Evolutionary conservation across 2,888 invertebrate genomes (phyloP), one percentile per base, ranked within the genome.

Genomic region (Tiliacea citrago): DNA sequence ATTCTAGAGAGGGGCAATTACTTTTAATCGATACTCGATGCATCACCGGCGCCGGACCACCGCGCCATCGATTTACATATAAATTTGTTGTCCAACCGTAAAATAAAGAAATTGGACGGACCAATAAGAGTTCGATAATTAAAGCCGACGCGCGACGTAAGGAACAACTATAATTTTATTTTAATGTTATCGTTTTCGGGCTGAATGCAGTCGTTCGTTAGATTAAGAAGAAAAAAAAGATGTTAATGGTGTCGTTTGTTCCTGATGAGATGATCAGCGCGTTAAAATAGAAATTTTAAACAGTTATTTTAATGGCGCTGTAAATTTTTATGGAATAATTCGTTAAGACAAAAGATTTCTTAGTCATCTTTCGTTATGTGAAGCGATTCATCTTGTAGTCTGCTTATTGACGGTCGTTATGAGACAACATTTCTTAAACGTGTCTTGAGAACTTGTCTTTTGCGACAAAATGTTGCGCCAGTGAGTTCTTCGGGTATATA

Each of bases 61-160:
- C 95, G 92, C 90, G 93, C 92, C 88, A 88, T 88, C 92, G 92
- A 96, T 96, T 96, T 93, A 94, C 96, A 96, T 96, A 95, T 95
- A 95, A 96, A 96, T 96, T 94, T 94, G 95, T 94, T 95, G 94
- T 93, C 92, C 92, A 91, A 91, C 94, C 93, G 94, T 96, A 94
- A 96, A 96, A 96, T 96, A 95, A 96, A 96, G 95, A 95, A 95
- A 96, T 96, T 94, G 94, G 93, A 93, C 90, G 93, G 89, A 88
- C 87, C 90, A 88, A 91, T 93, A 94, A 94, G 94, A 93, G 92
- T 86, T 82, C 77, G 86, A 91, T 94, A 95, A 95, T 95, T 94
- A 95, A 95, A 92, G 83, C 90, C 91, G 92, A 92, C 92, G 92
- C 90, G 88, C 91, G 92, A 92, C 92, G 92, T 91, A 89, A 90